Percentiles rank a stretch among this genome's conserved stretches.
phyloP scores from a whole-genome alignment of 2,113 vertebrate species.

The Bathybates hornii region DNA sequence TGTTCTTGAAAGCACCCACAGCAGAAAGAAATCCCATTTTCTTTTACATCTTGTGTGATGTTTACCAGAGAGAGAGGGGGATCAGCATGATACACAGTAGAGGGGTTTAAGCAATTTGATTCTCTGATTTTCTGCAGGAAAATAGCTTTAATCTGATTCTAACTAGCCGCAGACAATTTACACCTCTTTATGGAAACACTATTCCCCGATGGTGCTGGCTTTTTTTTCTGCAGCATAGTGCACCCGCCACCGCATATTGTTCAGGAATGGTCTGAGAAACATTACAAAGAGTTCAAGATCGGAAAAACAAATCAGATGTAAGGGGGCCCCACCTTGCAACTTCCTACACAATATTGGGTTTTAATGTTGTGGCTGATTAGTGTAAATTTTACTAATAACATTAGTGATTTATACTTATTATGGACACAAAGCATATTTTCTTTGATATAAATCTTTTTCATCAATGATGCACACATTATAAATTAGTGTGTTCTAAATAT shows the following conservation, averaged over 20 bases:
- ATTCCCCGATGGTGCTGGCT: accelerated
- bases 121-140: neutral
- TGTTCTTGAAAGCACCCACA: neutral
- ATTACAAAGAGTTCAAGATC: neutral
- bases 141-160: neutral
- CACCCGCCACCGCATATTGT: accelerated
- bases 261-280: neutral
- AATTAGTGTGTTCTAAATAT: neutral
- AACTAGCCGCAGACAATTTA: neutral
- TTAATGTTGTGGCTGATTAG: neutral
- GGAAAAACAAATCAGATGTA: neutral
- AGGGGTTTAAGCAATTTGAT: neutral
- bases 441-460: neutral
- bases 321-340: neutral
- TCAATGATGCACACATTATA: conserved; percentile 11
- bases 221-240: neutral
- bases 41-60: neutral
- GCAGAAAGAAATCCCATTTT: neutral
- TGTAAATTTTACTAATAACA: neutral
- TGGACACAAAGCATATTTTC: neutral
- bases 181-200: neutral
- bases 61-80: neutral
- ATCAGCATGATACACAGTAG: neutral
- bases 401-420: neutral
- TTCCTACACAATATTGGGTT: accelerated